Base-by-base conservation (phyloP, 2,113 vertebrate species). In the Synchiropus splendidus region DNA sequence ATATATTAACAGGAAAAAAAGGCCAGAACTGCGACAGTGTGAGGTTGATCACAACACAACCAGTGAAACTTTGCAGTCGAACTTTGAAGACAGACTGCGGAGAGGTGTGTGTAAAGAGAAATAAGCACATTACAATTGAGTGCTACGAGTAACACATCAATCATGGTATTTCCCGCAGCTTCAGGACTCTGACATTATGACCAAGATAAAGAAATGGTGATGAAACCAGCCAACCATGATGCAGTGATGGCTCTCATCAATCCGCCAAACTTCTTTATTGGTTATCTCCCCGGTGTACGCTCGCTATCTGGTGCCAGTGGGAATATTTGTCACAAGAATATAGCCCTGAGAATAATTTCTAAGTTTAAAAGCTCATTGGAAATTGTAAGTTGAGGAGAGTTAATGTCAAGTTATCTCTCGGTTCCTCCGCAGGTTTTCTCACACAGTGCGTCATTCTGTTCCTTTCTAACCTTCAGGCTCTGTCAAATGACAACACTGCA, bases 201-300 rank as follows among this genome's bases (percentile, higher is more conserved):
- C 37, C 18, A 30, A 43, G 56, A 36, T 32, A 44, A 51, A 18
- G 58, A 61, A 12, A 58, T 48, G 40, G 41, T 61, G 49, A 54
- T 41, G 36, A 48, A 55, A 36, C 6, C 30, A 30, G 50, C 34
- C 39, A 33, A 6, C 1, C 17, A 43, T 10, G 16, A 51, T 56
- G 47, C 33, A 15, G 46, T 52, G 48, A 38, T 41, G 31, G 44
- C 27, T 54, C 42, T 31, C 42, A 65, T 70, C 62, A 66, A 58
- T 58, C 50, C 46, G 47, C 33, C 45, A n/a, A 31, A 41, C 31
- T 53, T 39, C 48, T 54, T 63, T 48, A 53, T 63, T 48, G 44
- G 36, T n/a, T n/a, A n/a, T n/a, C n/a, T 46, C 36, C 47, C 34
- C 49, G 48, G 10, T 9, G 18, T 33, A 41, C 34, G 9, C 17